phyloP scores from a whole-genome alignment of 2,113 vertebrate species.

The Corythornis cristatus region DNA sequence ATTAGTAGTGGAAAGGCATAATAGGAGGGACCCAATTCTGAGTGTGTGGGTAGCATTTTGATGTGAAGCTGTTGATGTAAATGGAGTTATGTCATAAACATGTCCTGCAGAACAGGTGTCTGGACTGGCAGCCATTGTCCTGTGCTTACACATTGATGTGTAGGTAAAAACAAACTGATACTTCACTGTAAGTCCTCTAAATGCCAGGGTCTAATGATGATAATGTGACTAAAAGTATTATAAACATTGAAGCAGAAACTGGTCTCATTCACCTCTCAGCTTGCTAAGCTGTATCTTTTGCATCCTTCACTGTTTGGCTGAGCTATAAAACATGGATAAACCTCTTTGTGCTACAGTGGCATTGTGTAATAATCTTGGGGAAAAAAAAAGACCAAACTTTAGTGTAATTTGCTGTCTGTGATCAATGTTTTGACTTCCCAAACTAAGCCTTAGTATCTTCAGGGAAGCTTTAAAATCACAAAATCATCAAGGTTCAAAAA shows the following conservation, averaged over 20 bases:
- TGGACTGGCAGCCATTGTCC: fast-evolving
- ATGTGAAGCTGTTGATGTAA: background rate
- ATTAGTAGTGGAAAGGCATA: background rate
- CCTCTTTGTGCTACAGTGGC: background rate
- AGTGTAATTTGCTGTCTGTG: background rate
- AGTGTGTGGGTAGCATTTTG: background rate
- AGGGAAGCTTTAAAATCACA: background rate
- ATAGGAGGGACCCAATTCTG: background rate
- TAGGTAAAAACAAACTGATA: background rate
- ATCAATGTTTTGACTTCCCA: background rate
- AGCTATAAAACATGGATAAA: background rate
- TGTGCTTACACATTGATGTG: fast-evolving
- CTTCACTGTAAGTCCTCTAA: background rate
- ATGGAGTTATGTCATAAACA: background rate
- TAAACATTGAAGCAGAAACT: background rate
- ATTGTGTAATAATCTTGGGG: background rate
- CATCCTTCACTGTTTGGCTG: background rate
- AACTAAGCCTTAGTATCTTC: background rate
- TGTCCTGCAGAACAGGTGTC: fast-evolving
- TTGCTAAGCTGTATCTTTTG: background rate
- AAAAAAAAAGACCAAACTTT: background rate
- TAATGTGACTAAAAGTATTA: background rate
- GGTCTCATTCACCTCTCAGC: background rate
- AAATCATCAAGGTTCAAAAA: too few relatives aligned
- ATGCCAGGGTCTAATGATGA: fast-evolving